phyloP scores from a whole-genome alignment of 2,797 vertebrate genomes.

The Silurus aristotelis region DNA sequence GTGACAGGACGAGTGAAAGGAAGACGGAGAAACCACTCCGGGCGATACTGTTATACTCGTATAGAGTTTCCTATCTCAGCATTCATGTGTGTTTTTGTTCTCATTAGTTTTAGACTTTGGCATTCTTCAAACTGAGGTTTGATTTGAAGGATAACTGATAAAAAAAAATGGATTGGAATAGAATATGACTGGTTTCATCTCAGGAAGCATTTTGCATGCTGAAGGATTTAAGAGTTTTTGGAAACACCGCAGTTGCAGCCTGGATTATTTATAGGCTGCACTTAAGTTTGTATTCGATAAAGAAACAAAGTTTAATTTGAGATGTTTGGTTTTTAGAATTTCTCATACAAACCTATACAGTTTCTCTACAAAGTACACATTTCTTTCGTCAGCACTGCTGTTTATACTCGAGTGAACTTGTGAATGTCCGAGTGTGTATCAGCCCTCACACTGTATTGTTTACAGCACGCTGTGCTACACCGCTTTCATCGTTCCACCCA shows the following conservation, averaged over 20 bases:
- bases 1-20: constrained; percentile 10
- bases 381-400: neutral
- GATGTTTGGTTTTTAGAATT: neutral
- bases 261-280: neutral
- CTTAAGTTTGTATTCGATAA: too few species aligned
- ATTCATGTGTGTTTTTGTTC: constrained; percentile 43
- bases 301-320: neutral
- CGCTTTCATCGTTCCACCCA: constrained; percentile 8
- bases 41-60: constrained; percentile 43
- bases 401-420: neutral
- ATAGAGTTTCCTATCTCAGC: constrained; percentile 61
- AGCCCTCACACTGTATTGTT: constrained; percentile 14
- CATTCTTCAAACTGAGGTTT: constrained; percentile 49
- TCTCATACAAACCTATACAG: neutral
- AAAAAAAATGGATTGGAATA: neutral
- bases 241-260: neutral
- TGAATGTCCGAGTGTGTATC: neutral
- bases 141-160: neutral
- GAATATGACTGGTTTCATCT: neutral
- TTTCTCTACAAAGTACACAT: neutral
- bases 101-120: constrained; percentile 47
- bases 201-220: neutral
- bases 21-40: constrained; percentile 29
- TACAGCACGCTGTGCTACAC: neutral
- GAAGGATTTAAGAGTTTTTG: neutral